Evolutionary conservation across 1,140 invertebrate species (phyloP), one percentile per base, ranked within the genome.

Genomic region (Calephelis virginiensis): DNA sequence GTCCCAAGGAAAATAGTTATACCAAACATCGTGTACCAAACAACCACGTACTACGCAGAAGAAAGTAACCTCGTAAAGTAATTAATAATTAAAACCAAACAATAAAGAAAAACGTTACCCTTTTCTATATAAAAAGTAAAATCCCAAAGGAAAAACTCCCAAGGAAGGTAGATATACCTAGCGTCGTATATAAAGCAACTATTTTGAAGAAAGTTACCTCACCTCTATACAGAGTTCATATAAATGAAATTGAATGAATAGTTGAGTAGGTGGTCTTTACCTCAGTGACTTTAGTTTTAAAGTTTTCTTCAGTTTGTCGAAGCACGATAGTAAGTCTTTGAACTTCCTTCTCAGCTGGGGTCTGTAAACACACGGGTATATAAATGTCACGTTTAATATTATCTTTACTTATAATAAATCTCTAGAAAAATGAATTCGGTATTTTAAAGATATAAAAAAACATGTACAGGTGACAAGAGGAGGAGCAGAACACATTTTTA

Each of bases 251-350:
- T 17, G 14, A 63, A 48, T 17, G 13, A 53, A 65, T 40, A 43
- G 48, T 13, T 56, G 3, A 53, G 10, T 28, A 40, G 7, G 40
- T 37, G 0, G 40, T 37, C 28, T 38, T 69, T 72, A 88, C 88
- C 76, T 91, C 89, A 3, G 83, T 79, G 10, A 91, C 83, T 85
- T 91, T 89, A 8, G 78, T 84, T 64, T 91, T 91, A 67, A 88
- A 91, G 61, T 76, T 82, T 68, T 89, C 85, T 76, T 91, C 86
- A 0, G 81, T 85, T 67, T 89, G 85, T 7, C 72, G 73, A 7
- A 91, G 68, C 53, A 85, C 81, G 10, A 84, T 80, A n/a, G 78
- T 83, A 37, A 91, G 70, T 69, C 77, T 84, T n/a, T 77, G 71
- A 9, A 84, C 83, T 78, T 91, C 86, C 64, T 64, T 82, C 65